Conservation (phyloP, 2,888 invertebrate genomes). For the Zaprionus obscuricornis region DNA sequence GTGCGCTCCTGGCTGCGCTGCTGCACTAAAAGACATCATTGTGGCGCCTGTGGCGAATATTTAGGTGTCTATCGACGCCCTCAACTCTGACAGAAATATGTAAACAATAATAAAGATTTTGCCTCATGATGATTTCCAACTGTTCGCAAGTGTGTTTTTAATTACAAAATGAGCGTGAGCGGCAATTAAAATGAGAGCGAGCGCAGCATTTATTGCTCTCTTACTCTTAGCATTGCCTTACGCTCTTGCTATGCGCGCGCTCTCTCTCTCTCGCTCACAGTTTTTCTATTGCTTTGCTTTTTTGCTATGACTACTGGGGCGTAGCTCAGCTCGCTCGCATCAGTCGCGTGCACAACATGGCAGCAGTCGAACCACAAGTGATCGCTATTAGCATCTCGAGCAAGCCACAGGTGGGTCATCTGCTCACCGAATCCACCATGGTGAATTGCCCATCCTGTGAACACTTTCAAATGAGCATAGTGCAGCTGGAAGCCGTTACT, state of each 20-base stretch:
- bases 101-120: background rate
- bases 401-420: slow-evolving; percentile 73
- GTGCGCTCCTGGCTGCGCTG: slow-evolving; percentile 69
- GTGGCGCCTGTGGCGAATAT: slow-evolving; percentile 81
- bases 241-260: background rate
- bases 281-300: slow-evolving; percentile 32
- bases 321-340: too few relatives aligned
- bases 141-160: too few relatives aligned
- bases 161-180: too few relatives aligned
- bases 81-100: slow-evolving; percentile 60
- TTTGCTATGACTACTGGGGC: slow-evolving; percentile 9
- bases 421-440: slow-evolving; percentile 63
- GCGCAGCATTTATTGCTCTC: too few relatives aligned
- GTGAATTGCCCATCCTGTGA: slow-evolving; percentile 77
- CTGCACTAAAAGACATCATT: slow-evolving; percentile 77
- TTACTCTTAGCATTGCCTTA: too few relatives aligned
- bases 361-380: slow-evolving; percentile 55
- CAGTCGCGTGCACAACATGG: slow-evolving; percentile 53
- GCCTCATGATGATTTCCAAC: too few relatives aligned
- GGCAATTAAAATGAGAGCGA: too few relatives aligned
- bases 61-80: slow-evolving; percentile 81
- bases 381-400: slow-evolving; percentile 55
- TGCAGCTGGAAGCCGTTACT: slow-evolving; percentile 69
- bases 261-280: slow-evolving; percentile 43
- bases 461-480: slow-evolving; percentile 51